Evolutionary conservation across 2,888 invertebrate species (phyloP), one percentile per base, ranked within the genome.

Genomic region (Allolobophora icterica): DNA sequence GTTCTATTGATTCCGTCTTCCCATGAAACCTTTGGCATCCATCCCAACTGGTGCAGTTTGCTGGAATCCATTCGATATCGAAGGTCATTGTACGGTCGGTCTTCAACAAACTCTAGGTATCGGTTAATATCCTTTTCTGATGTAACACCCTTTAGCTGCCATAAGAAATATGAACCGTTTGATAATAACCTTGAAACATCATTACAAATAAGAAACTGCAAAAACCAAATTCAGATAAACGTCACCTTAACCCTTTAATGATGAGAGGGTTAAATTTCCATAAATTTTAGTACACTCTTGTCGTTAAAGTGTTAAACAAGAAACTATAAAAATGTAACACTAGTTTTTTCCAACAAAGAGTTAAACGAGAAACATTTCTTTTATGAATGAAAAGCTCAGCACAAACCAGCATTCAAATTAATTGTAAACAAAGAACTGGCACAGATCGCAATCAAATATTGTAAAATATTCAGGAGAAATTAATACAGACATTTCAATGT

Each of bases 11-110:
- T 92, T 45, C 94, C 94, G 33, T 93, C 92, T 52, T 93, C 92
- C 92, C 94, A 94, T 0, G 92, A 30, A 11, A 93, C 92, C 38
- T 92, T 71, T 1, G 92, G 93, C 52, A 90, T 91, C 93, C 93
- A 94, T 58, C 94, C 94, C 52, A 94, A 91, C 84, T 92, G n/a
- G 19, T 92, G 90, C 19, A 94, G 92, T 89, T 93, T 93, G 84
- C 91, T 91, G 15, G 93, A 93, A 90, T 94, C 93, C 92, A 94
- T 94, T 11, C 89, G 91, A 90, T 94, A 94, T 30, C 93, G 92
- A 38, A 90, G 89, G 90, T 94, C 94, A 90, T 94, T 93, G 90
- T 91, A 93, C 17, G 93, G 92, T 24, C 94, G 92, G 89, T 94
- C 93, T 33, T 92, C 90, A 8, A 93, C 93, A 91, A 90, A 93